phyloP scores from a whole-genome alignment of 2,888 invertebrate species.

The Temnothorax rugatulus region DNA sequence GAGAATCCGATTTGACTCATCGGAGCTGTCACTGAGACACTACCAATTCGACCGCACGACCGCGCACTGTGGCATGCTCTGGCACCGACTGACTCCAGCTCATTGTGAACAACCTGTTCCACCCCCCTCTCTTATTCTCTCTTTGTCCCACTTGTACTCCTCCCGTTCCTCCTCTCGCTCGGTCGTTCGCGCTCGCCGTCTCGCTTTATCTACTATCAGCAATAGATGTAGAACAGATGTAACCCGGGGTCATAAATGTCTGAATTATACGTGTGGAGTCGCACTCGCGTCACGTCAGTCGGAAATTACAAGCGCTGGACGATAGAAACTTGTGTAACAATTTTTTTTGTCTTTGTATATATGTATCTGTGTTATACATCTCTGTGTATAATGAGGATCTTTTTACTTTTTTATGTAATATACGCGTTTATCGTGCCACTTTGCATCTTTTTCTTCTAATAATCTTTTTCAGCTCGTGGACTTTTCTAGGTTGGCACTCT shows the following conservation, averaged over 20 bases:
- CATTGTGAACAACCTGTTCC: background rate
- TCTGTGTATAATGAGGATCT: background rate
- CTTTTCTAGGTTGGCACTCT: background rate
- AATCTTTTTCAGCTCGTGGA: background rate
- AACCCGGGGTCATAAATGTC: background rate
- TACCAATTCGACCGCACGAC: background rate
- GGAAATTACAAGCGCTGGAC: background rate
- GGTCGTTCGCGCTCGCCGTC: background rate
- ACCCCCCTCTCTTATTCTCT: background rate
- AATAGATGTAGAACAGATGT: background rate
- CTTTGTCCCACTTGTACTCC: background rate
- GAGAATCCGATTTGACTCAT: background rate
- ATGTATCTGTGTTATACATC: background rate
- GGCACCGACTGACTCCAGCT: background rate
- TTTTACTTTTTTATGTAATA: background rate
- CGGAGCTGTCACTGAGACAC: background rate
- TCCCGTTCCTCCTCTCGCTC: background rate
- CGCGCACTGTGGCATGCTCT: background rate
- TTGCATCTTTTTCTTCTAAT: background rate
- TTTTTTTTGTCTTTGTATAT: background rate
- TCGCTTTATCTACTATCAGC: too few species aligned
- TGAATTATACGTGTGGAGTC: background rate
- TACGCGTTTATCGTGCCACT: background rate
- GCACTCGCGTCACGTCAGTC: too few species aligned
- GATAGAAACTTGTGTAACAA: background rate